These are phyloP conservation scores for Drosophila longiperda DNA, from an alignment of 2,888 invertebrate genomes.

Conservation along the genomic window DNA sequence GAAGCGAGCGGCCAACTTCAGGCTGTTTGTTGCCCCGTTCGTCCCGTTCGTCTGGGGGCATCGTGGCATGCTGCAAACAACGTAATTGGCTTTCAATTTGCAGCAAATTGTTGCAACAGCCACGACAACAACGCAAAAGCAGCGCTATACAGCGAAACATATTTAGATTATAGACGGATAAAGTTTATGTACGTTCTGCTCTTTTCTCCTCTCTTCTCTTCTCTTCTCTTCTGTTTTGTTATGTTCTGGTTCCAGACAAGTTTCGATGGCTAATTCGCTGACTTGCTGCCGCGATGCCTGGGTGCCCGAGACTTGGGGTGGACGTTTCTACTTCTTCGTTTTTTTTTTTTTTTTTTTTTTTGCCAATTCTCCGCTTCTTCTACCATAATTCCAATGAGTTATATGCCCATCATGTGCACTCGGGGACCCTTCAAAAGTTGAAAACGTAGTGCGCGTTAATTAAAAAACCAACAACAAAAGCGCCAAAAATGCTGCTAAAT, in stretches of 20 bases:
- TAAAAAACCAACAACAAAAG: slow-evolving; percentile 71
- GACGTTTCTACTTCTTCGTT: slow-evolving; percentile 12
- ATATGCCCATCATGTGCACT: slow-evolving; percentile 72
- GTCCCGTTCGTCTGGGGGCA: slow-evolving; percentile 38
- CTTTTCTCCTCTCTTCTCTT: slow-evolving; percentile 3
- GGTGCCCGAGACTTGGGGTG: slow-evolving; percentile 20
- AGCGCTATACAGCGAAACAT: slow-evolving; percentile 60
- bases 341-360: slow-evolving; percentile 17
- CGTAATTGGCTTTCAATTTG: slow-evolving; percentile 84
- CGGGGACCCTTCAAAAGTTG: slow-evolving; percentile 63
- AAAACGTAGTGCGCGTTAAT: slow-evolving; percentile 78
- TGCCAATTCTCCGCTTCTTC: slow-evolving; percentile 32
- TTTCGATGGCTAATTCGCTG: slow-evolving; percentile 10
- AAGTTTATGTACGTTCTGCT: slow-evolving; percentile 75
- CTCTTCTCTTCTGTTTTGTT: slow-evolving; percentile 38
- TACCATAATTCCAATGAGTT: slow-evolving; percentile 77
- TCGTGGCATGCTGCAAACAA: slow-evolving; percentile 78
- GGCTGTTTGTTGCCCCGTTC: slow-evolving; percentile 25
- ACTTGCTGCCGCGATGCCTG: slow-evolving; percentile 4
- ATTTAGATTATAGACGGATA: slow-evolving; percentile 80
- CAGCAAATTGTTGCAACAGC: slow-evolving; percentile 83
- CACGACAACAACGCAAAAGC: slow-evolving; percentile 65
- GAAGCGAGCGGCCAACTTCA: slow-evolving; percentile 27
- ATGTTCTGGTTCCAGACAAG: slow-evolving; percentile 36
- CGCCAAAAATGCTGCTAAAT: slow-evolving; percentile 77